Conservation (phyloP, 2,888 invertebrate species). For the Machimus rusticus region DNA sequence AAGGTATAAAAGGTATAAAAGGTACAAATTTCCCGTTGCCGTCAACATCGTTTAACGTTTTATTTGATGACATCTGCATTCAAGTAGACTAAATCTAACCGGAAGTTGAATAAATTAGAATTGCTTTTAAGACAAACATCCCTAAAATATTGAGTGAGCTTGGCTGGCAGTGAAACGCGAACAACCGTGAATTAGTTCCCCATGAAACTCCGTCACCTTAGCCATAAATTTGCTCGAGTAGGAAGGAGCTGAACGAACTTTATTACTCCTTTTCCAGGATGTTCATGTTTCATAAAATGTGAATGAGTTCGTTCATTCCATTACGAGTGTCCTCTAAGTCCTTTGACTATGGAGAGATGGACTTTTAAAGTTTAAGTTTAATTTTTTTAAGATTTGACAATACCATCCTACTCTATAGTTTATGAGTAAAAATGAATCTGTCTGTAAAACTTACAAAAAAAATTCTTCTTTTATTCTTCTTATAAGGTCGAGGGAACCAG, state of each 20-base stretch:
- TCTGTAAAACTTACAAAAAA: not conserved
- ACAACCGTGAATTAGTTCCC: not conserved
- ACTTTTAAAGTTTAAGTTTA: not conserved
- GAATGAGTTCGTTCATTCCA: not conserved
- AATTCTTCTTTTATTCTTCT: too few species aligned
- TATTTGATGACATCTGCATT: not conserved
- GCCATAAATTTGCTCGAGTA: not conserved
- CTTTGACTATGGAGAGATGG: not conserved
- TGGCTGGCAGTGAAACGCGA: not conserved
- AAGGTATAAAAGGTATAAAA: not conserved
- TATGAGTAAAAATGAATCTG: not conserved
- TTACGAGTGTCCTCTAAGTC: not conserved
- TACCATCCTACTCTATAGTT: not conserved
- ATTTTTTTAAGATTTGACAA: not conserved
- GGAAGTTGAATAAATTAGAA: not conserved
- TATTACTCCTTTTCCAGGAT: not conserved
- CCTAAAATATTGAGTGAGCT: not conserved
- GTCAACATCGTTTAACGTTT: not conserved
- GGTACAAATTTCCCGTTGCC: not conserved
- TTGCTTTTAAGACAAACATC: not conserved
- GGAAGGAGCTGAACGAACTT: not conserved
- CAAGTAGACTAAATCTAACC: not conserved
- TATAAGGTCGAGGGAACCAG: too few species aligned
- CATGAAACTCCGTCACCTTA: not conserved
- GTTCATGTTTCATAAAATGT: not conserved